A percentile compares a stretch with the other conserved stretches of the same genome.
Conservation (phyloP, 2,797 vertebrate genomes). For the Rhinatrema bivittatum region DNA sequence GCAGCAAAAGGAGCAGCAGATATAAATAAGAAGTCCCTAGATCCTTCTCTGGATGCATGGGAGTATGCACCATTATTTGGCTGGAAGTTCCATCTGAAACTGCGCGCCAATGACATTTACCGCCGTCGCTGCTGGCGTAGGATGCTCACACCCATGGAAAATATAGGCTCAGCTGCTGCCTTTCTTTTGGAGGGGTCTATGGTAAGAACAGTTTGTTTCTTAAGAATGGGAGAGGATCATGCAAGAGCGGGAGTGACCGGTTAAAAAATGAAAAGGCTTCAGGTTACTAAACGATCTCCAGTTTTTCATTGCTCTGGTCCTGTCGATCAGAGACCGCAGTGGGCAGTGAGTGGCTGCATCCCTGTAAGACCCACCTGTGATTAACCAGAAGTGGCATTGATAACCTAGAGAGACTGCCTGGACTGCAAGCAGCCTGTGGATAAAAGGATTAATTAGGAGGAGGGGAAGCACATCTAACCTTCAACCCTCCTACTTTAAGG, state of each 20-base stretch:
- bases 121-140: conserved; percentile 52
- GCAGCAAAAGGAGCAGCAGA: not conserved
- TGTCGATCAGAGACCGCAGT: not conserved
- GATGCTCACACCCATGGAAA: conserved; percentile 2
- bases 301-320: not conserved
- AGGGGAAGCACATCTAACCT: too few species aligned
- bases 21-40: conserved; percentile 1
- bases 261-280: too few species aligned
- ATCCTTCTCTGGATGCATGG: conserved; percentile 27
- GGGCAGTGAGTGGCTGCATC: not conserved
- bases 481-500: too few species aligned
- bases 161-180: conserved; percentile 5
- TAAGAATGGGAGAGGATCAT: too few species aligned
- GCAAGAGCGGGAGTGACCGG: too few species aligned
- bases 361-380: too few species aligned
- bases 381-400: not conserved
- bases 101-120: conserved; percentile 15
- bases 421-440: too few species aligned
- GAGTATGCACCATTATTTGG: conserved; percentile 29
- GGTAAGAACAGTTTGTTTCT: conserved; percentile 32
- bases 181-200: conserved; percentile 38
- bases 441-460: too few species aligned
- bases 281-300: too few species aligned
- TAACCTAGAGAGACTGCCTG: too few species aligned
- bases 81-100: conserved; percentile 32